Base-by-base conservation (phyloP, 2,888 invertebrate genomes). In the Carterocephalus palaemon region DNA sequence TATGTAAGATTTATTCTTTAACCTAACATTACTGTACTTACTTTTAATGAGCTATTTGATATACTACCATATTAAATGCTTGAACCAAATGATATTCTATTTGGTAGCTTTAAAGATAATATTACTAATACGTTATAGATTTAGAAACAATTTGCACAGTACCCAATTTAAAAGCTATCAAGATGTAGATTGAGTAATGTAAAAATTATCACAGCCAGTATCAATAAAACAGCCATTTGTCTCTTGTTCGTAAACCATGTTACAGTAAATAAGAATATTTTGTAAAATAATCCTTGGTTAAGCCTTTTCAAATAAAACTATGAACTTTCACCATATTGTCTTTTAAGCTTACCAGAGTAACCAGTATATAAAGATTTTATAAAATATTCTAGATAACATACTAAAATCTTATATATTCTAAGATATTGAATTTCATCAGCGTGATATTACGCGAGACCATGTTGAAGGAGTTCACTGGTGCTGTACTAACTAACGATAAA, bases 1-100 rank as follows among this genome's bases (percentile, higher is more conserved):
- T 70, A 73, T 69, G 75, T 78, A 79, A 79, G 77, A 65, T 68
- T 72, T 70, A 67, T 31, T 28, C 17, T 9, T 36, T 43, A 36
- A 34, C 71, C 29, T 43, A 36, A 34, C 71, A 69, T 49, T 53
- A 47, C 47, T 51, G 43, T 46, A 48, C 48, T 47, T 47, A 51
- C 32, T 46, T 28, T 50, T 47, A 52, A 59, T 60, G 58, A 43
- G 48, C 60, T 62, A 59, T 69, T 74, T 73, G 69, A 68, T 58
- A 63, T 56, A 49, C 49, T 60, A 62, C 48, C 31, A 36, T 19
- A 26, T 39, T 39, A 45, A 31, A 37, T 45, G 37, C 43, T 45
- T 45, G 31, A 31, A 31, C 36, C 37, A 67, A 73, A 68, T 56
- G 66, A 61, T 46, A 53, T 23, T 56, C 34, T 52, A 56, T 56